Evolutionary conservation across 1,140 invertebrate genomes (phyloP).

Genomic region (Rhagoletis zephyria): DNA sequence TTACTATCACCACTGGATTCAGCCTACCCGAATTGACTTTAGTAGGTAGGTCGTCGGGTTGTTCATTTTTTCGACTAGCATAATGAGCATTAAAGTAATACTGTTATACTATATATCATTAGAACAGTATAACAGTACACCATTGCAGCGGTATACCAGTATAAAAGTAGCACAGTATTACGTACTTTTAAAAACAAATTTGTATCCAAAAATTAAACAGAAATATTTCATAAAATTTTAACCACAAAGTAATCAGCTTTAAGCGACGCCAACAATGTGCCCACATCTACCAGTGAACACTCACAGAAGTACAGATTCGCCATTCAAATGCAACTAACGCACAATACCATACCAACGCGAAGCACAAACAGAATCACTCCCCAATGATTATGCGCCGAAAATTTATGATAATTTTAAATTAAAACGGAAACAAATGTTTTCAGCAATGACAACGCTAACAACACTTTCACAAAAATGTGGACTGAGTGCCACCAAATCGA

Average conservation of each 20-base stretch:
- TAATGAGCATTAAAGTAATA: too few species aligned
- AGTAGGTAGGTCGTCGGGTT: too few species aligned
- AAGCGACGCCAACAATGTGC: neutral
- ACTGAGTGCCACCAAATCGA: too few species aligned
- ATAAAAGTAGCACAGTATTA: too few species aligned
- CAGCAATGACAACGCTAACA: conserved; percentile 59
- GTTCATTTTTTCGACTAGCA: too few species aligned
- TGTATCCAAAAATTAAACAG: too few species aligned
- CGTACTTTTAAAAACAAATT: too few species aligned
- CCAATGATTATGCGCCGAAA: conserved; percentile 71
- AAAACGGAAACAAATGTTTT: conserved; percentile 73
- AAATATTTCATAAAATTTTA: neutral
- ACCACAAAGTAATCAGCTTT: neutral
- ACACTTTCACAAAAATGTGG: neutral
- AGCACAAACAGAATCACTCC: conserved; percentile 71
- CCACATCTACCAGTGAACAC: neutral
- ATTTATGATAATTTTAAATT: conserved; percentile 74
- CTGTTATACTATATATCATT: too few species aligned
- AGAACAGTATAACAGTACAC: too few species aligned
- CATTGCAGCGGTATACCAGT: too few species aligned
- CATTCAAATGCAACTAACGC: neutral
- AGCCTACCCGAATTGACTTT: too few species aligned
- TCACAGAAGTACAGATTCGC: neutral
- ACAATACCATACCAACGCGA: conserved; percentile 57
- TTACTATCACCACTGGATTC: too few species aligned